Evolutionary conservation across 2,888 invertebrate species (phyloP), one percentile per base, ranked within the genome.

Genomic region (Pteria penguin): DNA sequence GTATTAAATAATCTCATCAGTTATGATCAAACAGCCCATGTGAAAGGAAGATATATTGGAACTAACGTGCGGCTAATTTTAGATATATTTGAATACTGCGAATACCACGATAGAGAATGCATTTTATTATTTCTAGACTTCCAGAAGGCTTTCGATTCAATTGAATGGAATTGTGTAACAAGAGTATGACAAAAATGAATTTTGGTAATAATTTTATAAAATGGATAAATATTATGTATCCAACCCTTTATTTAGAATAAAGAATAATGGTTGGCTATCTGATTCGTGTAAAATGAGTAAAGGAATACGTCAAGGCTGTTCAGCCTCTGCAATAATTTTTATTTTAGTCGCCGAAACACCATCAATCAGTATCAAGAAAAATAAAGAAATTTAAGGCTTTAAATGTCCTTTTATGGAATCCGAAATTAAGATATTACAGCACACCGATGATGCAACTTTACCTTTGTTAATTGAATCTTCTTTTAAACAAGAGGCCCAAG

Each of bases 11-110:
- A 24, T 14, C 1, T 36, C 18, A 36, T 60, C 5, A 58, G 54
- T 26, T 5, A 27, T 14, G 58, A 58, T 33, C 69, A 69, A 36
- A 36, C 57, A 60, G 58, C 14, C 4, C 61, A 58, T 60, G 45
- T 69, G 5, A 26, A 58, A 14, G 58, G 33, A 1, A 55, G 29
- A 26, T 68, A 31, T 8, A 57, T 68, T 57, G 68, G 68, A 4
- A 27, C n/a, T 18, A 68, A 68, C 24, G 29, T 32, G 14, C 18
- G 68, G 1, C 31, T 55, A 3, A 68, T 57, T 3, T 18, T 52
- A 11, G 67, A 67, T 55, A 29, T 54, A 29, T 52, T 54, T 54
- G 27, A 57, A 2, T 22, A 60, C 29, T 60, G 8, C n/a, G n/a
- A n/a, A n/a, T n/a, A n/a, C n/a, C n/a, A n/a, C n/a, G n/a, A n/a